Base-by-base conservation (phyloP, 2,888 invertebrate species). In the Lycaena phlaeas region DNA sequence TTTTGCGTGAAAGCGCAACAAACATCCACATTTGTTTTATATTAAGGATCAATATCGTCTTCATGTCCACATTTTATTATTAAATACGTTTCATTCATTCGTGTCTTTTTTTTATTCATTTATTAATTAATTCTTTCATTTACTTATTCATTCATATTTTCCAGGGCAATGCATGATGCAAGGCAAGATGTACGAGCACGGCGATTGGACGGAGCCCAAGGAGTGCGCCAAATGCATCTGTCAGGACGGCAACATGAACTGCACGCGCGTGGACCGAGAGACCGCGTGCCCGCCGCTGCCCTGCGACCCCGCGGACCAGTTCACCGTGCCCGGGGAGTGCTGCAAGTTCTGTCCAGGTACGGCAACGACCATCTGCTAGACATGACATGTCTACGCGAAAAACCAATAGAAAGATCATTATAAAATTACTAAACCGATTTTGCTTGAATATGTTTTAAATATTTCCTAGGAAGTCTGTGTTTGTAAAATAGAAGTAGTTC, bases 271-370 rank as follows among this genome's bases (percentile, higher is more conserved):
- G 45, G 89, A 92, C 68, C 91, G 91, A 22, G 88, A 90, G 58
- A 87, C 87, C 43, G 88, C 87, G 54, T 95, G 95, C 75, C 94
- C 94, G 36, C 86, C 87, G 56, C 86, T 95, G 54, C 88, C 90
- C 40, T 95, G 95, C 77, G 91, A 92, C 49, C 85, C 87, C 38
- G 87, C 88, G 49, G 89, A 93, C 64, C 93, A 93, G 77, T 90
- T 95, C 70, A 89, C 89, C 56, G 92, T 93, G 46, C 90, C 92
- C 37, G 94, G 92, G 44, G 92, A 94, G 72, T 96, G 95, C 84
- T 96, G 96, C 87, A 93, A 93, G 71, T 92, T 93, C 68, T 96
- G 96, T 74, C 92, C 92, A 82, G 95, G 95, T 93, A 74, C 17
- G 42, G 15, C 18, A 3, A 5, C 18, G n/a, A n/a, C n/a, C n/a